Percentiles rank a stretch among this genome's conserved stretches.
phyloP scores from a whole-genome alignment of 2,888 invertebrate genomes.

The Stenurella melanura region DNA sequence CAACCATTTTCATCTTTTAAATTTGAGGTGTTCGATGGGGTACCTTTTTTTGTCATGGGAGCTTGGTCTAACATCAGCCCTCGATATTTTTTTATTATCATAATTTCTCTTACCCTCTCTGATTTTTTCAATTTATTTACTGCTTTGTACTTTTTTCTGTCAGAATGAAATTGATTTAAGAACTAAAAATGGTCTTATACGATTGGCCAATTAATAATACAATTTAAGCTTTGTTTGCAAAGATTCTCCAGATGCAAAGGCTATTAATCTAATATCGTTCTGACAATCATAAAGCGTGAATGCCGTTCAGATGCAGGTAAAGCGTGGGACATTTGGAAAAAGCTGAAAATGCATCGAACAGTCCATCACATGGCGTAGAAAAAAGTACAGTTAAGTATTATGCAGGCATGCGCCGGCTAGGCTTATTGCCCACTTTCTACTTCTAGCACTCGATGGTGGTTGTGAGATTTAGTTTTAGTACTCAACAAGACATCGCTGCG shows the following conservation, averaged over 20 bases:
- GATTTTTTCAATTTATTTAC: no score
- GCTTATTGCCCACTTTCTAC: constrained; percentile 71
- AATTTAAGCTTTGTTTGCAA: neutral
- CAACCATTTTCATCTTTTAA: no score
- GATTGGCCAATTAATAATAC: neutral
- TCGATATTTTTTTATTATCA: no score
- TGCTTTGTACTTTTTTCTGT: no score
- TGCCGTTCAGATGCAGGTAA: neutral
- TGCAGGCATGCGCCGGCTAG: constrained; percentile 65
- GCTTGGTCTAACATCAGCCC: no score
- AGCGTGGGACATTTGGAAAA: constrained; percentile 30
- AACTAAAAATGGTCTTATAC: no score
- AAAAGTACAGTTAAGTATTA: constrained; percentile 66
- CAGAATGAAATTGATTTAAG: no score
- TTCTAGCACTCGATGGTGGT: constrained; percentile 61
- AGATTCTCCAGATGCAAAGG: neutral
- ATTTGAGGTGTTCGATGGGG: no score
- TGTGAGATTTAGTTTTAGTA: constrained; percentile 63
- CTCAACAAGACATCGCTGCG: constrained; percentile 67
- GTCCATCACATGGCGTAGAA: constrained; percentile 40
- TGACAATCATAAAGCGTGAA: neutral
- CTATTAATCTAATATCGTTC: neutral
- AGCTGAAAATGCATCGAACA: constrained; percentile 41
- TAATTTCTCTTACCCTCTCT: no score
- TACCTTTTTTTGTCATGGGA: no score